Evolutionary conservation across 2,113 vertebrate genomes (phyloP).

Genomic region (Crotalus tigris): DNA sequence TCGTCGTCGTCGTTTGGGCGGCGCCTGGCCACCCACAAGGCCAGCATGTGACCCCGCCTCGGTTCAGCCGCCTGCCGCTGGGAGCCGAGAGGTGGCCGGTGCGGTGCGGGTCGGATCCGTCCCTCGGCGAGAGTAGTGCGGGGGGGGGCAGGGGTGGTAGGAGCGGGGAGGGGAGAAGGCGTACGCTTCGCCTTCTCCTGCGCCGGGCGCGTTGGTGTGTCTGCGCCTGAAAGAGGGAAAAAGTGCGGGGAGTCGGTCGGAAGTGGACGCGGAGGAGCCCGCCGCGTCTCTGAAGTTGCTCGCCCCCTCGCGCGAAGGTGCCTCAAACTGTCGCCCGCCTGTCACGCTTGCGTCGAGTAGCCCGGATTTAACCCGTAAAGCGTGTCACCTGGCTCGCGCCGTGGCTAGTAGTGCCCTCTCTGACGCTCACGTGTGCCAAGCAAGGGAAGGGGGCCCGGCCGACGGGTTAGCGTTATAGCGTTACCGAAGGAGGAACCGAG

Average conservation of each 20-base stretch:
- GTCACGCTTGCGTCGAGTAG: not conserved
- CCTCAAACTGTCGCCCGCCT: not conserved
- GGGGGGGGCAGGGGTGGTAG: not conserved
- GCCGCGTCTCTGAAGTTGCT: not conserved
- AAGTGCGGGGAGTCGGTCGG: not conserved
- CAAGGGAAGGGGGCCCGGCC: not conserved
- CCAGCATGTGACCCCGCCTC: slow-evolving; percentile 25
- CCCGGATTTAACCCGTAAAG: not conserved
- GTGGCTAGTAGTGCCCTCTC: not conserved
- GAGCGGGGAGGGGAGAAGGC: not conserved
- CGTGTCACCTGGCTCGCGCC: not conserved
- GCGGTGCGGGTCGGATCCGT: not conserved
- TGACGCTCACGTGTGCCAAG: not conserved
- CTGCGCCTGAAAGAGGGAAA: not conserved
- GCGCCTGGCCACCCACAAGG: slow-evolving; percentile 37
- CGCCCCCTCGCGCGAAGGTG: not conserved
- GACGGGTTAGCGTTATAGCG: not conserved
- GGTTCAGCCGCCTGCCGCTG: not conserved
- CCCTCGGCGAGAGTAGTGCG: not conserved
- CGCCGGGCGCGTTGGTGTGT: not conserved
- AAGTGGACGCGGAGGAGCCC: not conserved
- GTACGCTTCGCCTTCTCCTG: not conserved
- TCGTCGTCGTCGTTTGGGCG: slow-evolving; percentile 17
- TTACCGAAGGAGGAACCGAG: too few species aligned
- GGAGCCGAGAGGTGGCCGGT: not conserved